Percentiles rank a stretch among this genome's conserved stretches.
phyloP scores from a whole-genome alignment of 1,140 invertebrate species.

The Heliconius hewitsoni region DNA sequence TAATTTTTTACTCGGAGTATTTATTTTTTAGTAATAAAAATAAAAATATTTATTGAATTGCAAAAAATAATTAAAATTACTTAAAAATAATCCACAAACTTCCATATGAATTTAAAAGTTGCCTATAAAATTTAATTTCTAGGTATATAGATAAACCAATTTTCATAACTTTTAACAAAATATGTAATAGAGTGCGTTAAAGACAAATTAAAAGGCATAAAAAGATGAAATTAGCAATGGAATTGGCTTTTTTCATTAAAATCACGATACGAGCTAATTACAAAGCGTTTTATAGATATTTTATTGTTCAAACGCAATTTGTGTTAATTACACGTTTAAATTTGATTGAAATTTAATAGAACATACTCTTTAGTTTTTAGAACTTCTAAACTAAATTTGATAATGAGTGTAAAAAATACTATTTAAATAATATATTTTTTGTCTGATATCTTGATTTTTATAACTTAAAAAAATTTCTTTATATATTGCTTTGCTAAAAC shows the following conservation, averaged over 20 bases:
- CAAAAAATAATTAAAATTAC: no score
- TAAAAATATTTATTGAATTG: no score
- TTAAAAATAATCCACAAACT: no score
- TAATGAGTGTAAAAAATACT: neutral
- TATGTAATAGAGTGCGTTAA: neutral
- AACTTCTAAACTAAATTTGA: neutral
- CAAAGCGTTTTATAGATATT: constrained; percentile 15
- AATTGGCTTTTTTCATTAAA: constrained; percentile 36
- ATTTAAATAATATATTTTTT: neutral
- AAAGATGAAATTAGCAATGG: constrained; percentile 35
- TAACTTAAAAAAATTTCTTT: no score
- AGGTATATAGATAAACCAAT: neutral
- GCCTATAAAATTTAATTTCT: no score
- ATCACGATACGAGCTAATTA: constrained; percentile 25
- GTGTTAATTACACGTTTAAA: constrained; percentile 1
- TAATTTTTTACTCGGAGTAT: no score
- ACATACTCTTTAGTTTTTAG: neutral
- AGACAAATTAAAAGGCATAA: neutral
- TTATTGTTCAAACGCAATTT: neutral
- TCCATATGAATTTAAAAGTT: no score
- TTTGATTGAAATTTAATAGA: neutral
- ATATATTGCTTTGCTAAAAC: no score
- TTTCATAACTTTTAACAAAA: neutral
- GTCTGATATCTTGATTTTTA: no score
- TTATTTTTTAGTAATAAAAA: neutral